These are phyloP conservation scores for Pedicia rivosa DNA, from an alignment of 2,888 invertebrate species.

Conservation along the genomic window DNA sequence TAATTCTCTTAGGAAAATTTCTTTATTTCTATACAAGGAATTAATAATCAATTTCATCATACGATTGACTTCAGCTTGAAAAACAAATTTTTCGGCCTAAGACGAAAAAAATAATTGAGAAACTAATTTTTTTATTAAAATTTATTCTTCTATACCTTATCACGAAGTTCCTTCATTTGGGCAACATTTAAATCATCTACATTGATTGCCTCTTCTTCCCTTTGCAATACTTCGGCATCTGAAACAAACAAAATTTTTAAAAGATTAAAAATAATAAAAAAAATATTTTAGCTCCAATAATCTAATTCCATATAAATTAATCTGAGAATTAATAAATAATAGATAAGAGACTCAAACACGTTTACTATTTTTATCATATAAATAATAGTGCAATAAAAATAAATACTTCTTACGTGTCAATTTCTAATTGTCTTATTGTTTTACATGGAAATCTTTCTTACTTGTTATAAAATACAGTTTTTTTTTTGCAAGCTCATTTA, in stretches of 20 bases:
- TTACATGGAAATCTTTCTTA: no score
- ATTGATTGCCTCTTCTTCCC: constrained; percentile 94
- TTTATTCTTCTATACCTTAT: constrained; percentile 33
- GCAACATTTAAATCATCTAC: constrained; percentile 89
- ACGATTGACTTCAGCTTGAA: constrained; percentile 97
- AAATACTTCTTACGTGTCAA: no score
- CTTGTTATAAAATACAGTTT: no score
- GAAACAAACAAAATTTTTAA: constrained; percentile 2
- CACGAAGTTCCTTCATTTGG: constrained; percentile 80
- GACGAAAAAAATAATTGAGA: constrained; percentile 9
- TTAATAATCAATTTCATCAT: constrained; percentile 99
- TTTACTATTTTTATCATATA: neutral
- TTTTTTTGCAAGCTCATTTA: neutral
- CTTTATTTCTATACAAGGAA: constrained; percentile 96
- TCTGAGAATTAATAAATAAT: no score
- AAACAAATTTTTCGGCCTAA: constrained; percentile 65
- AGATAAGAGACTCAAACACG: no score
- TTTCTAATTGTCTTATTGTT: no score
- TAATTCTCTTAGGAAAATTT: constrained; percentile 94
- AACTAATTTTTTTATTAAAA: neutral
- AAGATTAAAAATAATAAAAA: no score
- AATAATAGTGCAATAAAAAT: no score
- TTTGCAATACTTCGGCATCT: constrained; percentile 79
- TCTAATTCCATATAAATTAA: no score
- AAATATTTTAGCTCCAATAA: no score